Percentiles rank a stretch among this genome's conserved stretches.
These are phyloP conservation scores for Pachyrhynchus sulphureomaculatus DNA, from an alignment of 1,140 invertebrate species.

Conservation along the genomic window DNA sequence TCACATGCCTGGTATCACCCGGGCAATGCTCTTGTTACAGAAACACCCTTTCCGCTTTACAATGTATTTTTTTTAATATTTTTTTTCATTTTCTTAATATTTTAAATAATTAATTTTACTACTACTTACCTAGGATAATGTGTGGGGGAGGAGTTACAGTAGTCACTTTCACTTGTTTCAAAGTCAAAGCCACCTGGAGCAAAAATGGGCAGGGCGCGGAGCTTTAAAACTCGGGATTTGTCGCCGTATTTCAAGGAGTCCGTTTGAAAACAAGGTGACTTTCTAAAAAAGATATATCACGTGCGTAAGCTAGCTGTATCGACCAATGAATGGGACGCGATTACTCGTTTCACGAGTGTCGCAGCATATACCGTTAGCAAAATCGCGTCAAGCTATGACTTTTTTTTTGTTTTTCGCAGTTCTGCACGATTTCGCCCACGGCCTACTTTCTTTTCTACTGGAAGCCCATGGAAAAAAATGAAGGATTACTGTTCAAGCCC, in stretches of 20 bases:
- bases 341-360: conserved; percentile 1
- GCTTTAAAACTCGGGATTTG: conserved; percentile 1
- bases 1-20: conserved; percentile 37
- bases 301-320: conserved; percentile 31
- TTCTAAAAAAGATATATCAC: conserved; percentile 14
- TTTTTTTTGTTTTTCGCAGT: conserved; percentile 2
- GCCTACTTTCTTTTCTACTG: not conserved
- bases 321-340: conserved; percentile 24
- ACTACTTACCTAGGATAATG: not conserved
- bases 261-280: not conserved
- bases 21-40: conserved; percentile 33
- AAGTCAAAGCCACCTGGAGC: conserved; percentile 12
- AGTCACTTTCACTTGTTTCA: conserved; percentile 18
- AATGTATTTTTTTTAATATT: not conserved
- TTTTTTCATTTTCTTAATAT: too few species aligned
- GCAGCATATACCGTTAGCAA: conserved; percentile 11
- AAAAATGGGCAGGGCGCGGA: conserved; percentile 5
- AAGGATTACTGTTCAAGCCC: not conserved
- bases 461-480: conserved; percentile 4
- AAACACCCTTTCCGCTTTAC: conserved; percentile 14
- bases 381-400: conserved; percentile 4
- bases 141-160: not conserved
- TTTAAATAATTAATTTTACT: not conserved
- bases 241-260: not conserved
- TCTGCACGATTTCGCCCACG: not conserved